These are phyloP conservation scores for Henricia sp. DNA, from an alignment of 53 echinoderm and acorn worm genomes.

Conservation along the genomic window DNA sequence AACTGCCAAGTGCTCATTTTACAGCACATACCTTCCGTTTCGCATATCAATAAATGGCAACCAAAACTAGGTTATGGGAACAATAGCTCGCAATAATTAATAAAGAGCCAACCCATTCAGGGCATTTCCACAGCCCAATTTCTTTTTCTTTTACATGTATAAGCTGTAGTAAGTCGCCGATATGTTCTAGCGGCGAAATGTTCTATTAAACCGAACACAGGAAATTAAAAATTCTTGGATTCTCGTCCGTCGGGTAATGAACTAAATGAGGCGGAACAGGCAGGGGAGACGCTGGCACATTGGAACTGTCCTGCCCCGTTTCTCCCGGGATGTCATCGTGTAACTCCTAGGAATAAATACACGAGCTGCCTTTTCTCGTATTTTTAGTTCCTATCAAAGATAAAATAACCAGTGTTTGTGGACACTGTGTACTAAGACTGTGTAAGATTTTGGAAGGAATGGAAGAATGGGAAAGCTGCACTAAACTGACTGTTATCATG, in stretches of 20 bases:
- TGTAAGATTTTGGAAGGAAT: no score
- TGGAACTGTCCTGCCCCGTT: background rate
- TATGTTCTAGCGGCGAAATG: constrained; percentile 1
- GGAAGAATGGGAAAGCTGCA: no score
- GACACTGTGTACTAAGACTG: no score
- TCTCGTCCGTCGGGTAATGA: background rate
- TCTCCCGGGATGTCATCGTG: background rate
- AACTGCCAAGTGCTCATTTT: no score
- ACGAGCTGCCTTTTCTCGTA: no score
- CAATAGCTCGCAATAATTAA: background rate
- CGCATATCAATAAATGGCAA: no score
- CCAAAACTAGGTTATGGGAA: constrained; percentile 7
- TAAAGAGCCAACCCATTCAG: background rate
- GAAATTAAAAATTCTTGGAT: constrained; percentile 30
- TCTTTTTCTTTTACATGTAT: background rate
- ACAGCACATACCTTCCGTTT: no score
- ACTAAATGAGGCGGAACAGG: background rate
- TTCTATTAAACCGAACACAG: background rate
- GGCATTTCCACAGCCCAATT: background rate
- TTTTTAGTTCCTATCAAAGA: no score
- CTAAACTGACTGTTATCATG: no score
- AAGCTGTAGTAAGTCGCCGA: background rate
- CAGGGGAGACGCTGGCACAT: background rate
- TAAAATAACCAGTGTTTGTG: no score
- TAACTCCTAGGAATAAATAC: no score